Evolutionary conservation across 2,797 vertebrate genomes (phyloP).

Genomic region (Hyperoplus lanceolatus): DNA sequence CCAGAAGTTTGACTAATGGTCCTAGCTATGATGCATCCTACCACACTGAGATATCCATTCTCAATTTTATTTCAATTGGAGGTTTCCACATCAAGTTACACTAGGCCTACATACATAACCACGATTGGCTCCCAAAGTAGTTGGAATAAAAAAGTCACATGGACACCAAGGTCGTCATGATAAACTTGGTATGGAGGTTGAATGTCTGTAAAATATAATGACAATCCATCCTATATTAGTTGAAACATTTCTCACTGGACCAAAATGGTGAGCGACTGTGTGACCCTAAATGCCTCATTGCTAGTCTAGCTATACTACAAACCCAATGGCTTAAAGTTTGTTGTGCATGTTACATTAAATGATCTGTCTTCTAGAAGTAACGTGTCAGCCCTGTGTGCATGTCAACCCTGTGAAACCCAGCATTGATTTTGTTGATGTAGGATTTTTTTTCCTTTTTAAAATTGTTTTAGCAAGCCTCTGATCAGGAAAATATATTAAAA

Average conservation of each 20-base stretch:
- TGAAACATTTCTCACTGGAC: not conserved
- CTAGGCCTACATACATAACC: not conserved
- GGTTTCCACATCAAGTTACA: not conserved
- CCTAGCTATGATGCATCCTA: not conserved
- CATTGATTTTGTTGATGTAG: too few relatives aligned
- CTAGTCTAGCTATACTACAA: not conserved
- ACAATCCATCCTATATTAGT: not conserved
- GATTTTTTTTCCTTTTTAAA: too few relatives aligned
- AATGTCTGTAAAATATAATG: not conserved
- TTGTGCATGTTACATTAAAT: not conserved
- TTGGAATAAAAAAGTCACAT: not conserved
- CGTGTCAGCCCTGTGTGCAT: constrained; percentile 1
- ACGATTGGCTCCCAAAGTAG: not conserved
- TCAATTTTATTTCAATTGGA: not conserved
- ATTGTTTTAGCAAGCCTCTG: too few relatives aligned
- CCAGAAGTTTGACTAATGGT: too few relatives aligned
- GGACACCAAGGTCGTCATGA: not conserved
- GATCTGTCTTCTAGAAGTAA: not conserved
- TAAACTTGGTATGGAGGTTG: not conserved
- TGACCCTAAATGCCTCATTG: not conserved
- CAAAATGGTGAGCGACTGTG: not conserved
- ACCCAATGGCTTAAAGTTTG: not conserved
- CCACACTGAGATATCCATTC: not conserved
- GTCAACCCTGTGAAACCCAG: too few relatives aligned
- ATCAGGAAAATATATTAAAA: too few relatives aligned